These are phyloP conservation scores for Borostomias antarcticus DNA, from an alignment of 2,797 vertebrate genomes.

Conservation along the genomic window DNA sequence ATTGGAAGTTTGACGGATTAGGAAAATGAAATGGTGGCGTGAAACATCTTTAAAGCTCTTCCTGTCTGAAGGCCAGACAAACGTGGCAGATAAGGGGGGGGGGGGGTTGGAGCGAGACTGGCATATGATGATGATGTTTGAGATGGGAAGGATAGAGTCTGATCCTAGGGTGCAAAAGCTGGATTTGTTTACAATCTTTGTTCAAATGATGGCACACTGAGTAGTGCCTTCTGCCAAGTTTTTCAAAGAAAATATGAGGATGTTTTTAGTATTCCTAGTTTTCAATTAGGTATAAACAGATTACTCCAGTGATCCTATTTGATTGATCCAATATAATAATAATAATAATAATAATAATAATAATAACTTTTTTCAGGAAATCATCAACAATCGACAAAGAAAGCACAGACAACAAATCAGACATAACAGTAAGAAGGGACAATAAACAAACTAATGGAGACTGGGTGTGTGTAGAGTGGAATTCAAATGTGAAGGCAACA, in stretches of 20 bases:
- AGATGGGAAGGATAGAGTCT: constrained; percentile 27
- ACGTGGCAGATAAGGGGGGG: constrained; percentile 30
- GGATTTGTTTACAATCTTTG: neutral
- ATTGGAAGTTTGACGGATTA: constrained; percentile 60
- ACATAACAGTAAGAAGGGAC: too few relatives aligned
- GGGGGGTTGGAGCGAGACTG: constrained; percentile 27
- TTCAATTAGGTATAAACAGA: too few relatives aligned
- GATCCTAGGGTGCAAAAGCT: neutral
- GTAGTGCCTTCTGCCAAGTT: too few relatives aligned
- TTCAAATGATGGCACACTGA: neutral
- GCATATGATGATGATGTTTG: constrained; percentile 41
- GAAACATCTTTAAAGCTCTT: constrained; percentile 34
- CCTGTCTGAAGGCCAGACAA: constrained; percentile 28
- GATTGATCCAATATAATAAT: too few relatives aligned
- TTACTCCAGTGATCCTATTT: too few relatives aligned
- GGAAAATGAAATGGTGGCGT: constrained; percentile 44
- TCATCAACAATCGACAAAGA: too few relatives aligned
- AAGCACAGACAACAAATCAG: too few relatives aligned
- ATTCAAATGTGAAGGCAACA: too few relatives aligned
- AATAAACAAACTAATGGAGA: too few relatives aligned
- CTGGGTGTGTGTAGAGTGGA: too few relatives aligned
- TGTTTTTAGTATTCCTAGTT: neutral
- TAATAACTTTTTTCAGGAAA: too few relatives aligned
- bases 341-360: too few relatives aligned
- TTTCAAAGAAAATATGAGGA: neutral